A percentile compares a stretch with the other conserved stretches of the same genome.
phyloP scores from a whole-genome alignment of 2,113 vertebrate genomes.

The Hymenochirus boettgeri region DNA sequence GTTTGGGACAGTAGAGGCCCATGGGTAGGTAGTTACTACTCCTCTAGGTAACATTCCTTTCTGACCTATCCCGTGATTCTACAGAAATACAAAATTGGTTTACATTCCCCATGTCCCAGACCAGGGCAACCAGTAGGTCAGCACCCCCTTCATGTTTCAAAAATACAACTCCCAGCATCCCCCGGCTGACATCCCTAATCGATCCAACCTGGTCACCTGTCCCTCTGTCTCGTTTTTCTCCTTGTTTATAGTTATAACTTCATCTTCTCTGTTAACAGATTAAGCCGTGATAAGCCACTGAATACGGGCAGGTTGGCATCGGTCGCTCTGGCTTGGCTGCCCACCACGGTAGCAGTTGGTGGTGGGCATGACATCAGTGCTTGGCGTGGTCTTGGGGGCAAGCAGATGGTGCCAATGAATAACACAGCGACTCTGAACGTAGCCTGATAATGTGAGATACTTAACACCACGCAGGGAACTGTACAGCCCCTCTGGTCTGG shows the following conservation, averaged over 20 bases:
- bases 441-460: neutral
- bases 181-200: no score
- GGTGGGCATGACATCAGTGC: slow-evolving; percentile 41
- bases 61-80: no score
- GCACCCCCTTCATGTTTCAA: no score
- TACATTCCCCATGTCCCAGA: no score
- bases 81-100: no score
- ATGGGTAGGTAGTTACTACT: no score
- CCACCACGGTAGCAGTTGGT: slow-evolving; percentile 6
- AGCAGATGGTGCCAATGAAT: slow-evolving; percentile 46
- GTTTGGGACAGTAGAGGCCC: no score
- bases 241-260: neutral
- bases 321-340: neutral
- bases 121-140: no score
- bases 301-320: neutral
- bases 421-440: neutral
- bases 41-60: no score
- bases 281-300: neutral
- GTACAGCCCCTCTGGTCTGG: neutral
- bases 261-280: neutral
- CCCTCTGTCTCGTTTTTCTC: neutral
- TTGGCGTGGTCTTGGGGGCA: rapidly evolving
- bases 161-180: no score
- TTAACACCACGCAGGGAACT: neutral
- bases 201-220: no score